phyloP scores from a whole-genome alignment of 2,888 invertebrate genomes.

The Hedya salicella region DNA sequence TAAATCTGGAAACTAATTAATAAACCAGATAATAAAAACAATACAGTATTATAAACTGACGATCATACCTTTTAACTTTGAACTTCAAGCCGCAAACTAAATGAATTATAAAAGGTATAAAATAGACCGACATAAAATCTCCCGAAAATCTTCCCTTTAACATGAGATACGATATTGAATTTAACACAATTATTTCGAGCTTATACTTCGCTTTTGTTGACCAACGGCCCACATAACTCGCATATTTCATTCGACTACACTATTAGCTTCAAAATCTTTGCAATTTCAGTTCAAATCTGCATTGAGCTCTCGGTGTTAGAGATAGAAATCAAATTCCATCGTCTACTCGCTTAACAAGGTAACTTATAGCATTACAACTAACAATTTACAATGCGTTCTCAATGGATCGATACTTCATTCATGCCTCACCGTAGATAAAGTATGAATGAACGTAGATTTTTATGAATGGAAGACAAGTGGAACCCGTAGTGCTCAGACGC shows the following conservation, averaged over 20 bases:
- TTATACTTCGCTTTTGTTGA: slow-evolving; percentile 5
- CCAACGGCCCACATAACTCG: slow-evolving; percentile 8
- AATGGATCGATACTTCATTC: slow-evolving; percentile 66
- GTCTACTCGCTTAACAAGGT: slow-evolving; percentile 3
- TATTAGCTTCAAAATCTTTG: slow-evolving; percentile 5
- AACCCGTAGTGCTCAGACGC: slow-evolving; percentile 66
- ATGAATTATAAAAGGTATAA: too few species aligned
- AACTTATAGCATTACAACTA: slow-evolving; percentile 28
- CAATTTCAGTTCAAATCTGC: not conserved
- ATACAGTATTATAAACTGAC: too few species aligned
- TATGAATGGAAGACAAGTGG: slow-evolving; percentile 68
- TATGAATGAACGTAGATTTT: slow-evolving; percentile 68
- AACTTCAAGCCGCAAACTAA: not conserved
- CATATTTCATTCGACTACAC: slow-evolving; percentile 24
- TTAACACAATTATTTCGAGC: slow-evolving; percentile 25
- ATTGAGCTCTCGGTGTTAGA: not conserved
- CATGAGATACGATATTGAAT: not conserved
- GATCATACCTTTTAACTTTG: not conserved
- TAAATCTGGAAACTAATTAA: too few species aligned
- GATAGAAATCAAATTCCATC: not conserved
- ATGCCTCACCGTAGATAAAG: slow-evolving; percentile 62
- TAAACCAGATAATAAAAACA: too few species aligned
- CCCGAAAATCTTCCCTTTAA: not conserved
- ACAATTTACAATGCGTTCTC: slow-evolving; percentile 45
- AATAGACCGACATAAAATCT: not conserved